phyloP scores from a whole-genome alignment of 2,113 vertebrate genomes.

The Dicentrarchus labrax region DNA sequence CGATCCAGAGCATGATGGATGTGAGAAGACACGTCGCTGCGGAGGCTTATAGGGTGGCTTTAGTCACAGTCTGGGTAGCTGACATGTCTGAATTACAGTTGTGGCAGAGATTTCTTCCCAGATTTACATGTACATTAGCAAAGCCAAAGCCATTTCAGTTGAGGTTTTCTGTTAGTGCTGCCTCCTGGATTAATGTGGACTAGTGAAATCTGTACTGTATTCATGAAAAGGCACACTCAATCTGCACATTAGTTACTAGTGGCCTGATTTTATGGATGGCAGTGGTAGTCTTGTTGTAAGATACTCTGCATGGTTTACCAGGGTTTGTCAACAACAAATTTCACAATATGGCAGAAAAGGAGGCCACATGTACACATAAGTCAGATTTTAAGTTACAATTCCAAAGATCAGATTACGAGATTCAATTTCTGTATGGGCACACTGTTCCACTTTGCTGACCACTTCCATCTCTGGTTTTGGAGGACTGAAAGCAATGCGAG shows the following conservation, averaged over 20 bases:
- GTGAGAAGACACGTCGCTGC: constrained; percentile 57
- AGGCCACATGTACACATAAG: neutral
- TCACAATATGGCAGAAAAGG: neutral
- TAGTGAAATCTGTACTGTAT: neutral
- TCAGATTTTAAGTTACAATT: neutral
- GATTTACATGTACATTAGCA: constrained; percentile 33
- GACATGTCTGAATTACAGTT: constrained; percentile 42
- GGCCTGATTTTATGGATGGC: neutral
- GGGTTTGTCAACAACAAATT: neutral
- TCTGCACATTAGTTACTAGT: neutral
- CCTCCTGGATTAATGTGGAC: constrained; percentile 6
- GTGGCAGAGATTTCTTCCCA: constrained; percentile 4
- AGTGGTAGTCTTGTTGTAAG: neutral
- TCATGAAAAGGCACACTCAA: neutral
- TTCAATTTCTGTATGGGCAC: neutral
- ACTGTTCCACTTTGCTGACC: neutral
- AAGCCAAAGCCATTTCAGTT: neutral
- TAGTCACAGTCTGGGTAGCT: constrained; percentile 39
- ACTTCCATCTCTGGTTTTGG: neutral
- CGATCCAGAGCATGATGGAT: constrained; percentile 71
- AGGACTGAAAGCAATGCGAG: constrained; percentile 14
- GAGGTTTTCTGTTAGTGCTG: constrained; percentile 1
- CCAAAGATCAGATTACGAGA: neutral
- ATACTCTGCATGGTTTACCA: neutral
- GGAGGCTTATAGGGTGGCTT: constrained; percentile 49